These are phyloP conservation scores for Fragum sueziense DNA, from an alignment of 2,888 invertebrate species.

Conservation along the genomic window DNA sequence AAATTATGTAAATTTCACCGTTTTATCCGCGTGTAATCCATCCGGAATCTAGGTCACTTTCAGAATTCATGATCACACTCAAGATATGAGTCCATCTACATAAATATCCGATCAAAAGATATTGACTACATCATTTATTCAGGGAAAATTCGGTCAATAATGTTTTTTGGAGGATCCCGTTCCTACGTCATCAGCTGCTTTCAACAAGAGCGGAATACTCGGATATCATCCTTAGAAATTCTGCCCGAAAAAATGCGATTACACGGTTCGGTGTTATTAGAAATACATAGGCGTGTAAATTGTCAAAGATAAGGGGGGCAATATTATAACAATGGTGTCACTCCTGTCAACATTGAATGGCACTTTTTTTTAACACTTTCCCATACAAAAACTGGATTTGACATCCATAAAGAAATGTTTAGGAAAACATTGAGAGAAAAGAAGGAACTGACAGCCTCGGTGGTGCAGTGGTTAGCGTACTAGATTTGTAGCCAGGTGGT, in stretches of 20 bases:
- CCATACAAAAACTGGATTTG: too few relatives aligned
- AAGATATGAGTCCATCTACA: not conserved
- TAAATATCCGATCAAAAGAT: not conserved
- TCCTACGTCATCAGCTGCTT: conserved; percentile 28
- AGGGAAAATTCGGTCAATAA: not conserved
- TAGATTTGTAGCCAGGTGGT: too few relatives aligned
- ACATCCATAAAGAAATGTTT: too few relatives aligned
- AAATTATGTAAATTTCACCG: not conserved
- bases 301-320: too few relatives aligned
- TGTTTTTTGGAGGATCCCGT: not conserved
- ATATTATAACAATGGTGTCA: too few relatives aligned
- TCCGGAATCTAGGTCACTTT: conserved; percentile 1
- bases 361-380: too few relatives aligned
- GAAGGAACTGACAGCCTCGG: too few relatives aligned
- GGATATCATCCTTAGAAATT: not conserved
- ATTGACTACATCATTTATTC: conserved; percentile 12
- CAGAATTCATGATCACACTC: not conserved
- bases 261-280: not conserved
- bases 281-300: not conserved
- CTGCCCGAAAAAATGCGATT: not conserved
- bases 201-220: not conserved
- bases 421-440: too few relatives aligned
- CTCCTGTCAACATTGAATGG: too few relatives aligned
- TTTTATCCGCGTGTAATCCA: not conserved
- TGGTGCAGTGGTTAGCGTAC: too few relatives aligned